Percentiles rank a stretch among this genome's conserved stretches.
phyloP scores from a whole-genome alignment of 1,140 invertebrate species.

The Nilaparvata lugens region DNA sequence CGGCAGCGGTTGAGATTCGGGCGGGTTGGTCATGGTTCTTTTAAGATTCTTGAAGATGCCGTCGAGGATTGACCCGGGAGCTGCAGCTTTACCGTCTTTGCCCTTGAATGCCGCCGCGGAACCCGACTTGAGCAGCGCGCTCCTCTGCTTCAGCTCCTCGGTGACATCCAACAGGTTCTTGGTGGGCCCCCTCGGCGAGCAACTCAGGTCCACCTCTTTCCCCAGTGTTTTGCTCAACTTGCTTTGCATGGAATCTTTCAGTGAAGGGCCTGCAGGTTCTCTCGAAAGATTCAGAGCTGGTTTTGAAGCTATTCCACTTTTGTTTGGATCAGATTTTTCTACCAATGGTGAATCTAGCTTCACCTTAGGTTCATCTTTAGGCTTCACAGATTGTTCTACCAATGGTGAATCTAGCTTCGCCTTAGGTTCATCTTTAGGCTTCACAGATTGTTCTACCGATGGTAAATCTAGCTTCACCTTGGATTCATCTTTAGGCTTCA shows the following conservation, averaged over 20 bases:
- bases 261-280: too few species aligned
- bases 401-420: constrained; percentile 14
- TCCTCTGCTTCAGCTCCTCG: constrained; percentile 11
- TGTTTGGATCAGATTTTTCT: too few species aligned
- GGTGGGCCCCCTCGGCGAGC: too few species aligned
- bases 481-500: constrained; percentile 55
- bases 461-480: too few species aligned
- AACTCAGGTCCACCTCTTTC: too few species aligned
- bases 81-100: constrained; percentile 4
- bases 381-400: constrained; percentile 48
- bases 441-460: constrained; percentile 52
- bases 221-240: too few species aligned
- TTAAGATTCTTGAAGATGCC: constrained; percentile 22
- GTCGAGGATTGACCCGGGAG: constrained; percentile 23
- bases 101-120: neutral
- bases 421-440: too few species aligned
- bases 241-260: too few species aligned
- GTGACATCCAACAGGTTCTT: constrained; percentile 48
- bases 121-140: neutral
- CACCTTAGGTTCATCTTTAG: too few species aligned
- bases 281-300: too few species aligned
- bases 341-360: too few species aligned
- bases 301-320: too few species aligned
- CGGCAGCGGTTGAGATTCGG: constrained; percentile 9
- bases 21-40: constrained; percentile 12